A percentile compares a stretch with the other conserved stretches of the same genome.
These are phyloP conservation scores for Calephelis nemesis DNA, from an alignment of 1,140 invertebrate genomes.

Conservation along the genomic window DNA sequence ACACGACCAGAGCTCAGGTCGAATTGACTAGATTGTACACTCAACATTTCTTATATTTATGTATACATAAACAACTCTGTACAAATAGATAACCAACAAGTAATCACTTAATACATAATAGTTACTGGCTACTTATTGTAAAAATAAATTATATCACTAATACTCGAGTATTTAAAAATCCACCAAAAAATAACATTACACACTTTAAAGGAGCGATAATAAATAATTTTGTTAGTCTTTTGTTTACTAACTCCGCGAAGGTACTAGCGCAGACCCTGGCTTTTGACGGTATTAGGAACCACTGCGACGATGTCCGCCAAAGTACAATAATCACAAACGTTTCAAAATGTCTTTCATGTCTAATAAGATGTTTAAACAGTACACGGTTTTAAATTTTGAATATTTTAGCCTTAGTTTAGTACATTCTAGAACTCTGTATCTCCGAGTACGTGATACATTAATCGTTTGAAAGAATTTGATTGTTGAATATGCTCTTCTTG, in stretches of 20 bases:
- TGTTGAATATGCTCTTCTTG: constrained; percentile 91
- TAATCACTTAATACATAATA: constrained; percentile 66
- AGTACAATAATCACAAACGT: neutral
- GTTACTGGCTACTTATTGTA: constrained; percentile 73
- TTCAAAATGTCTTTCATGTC: constrained; percentile 8
- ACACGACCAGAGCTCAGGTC: constrained; percentile 70
- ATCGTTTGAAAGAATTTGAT: constrained; percentile 93
- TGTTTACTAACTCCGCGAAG: constrained; percentile 53
- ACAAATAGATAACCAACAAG: constrained; percentile 72
- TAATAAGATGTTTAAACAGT: neutral
- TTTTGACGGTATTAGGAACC: neutral
- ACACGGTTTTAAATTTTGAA: constrained; percentile 5
- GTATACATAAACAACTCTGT: constrained; percentile 73
- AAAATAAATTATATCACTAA: constrained; percentile 73
- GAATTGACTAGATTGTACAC: constrained; percentile 76
- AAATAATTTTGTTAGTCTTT: constrained; percentile 72
- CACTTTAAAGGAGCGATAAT: constrained; percentile 64
- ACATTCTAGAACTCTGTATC: constrained; percentile 85
- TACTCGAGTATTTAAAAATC: constrained; percentile 78
- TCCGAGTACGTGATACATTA: constrained; percentile 93
- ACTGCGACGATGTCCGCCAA: neutral
- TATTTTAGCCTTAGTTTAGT: neutral
- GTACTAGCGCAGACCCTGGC: constrained; percentile 22
- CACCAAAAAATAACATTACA: constrained; percentile 72
- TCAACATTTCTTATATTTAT: constrained; percentile 65